Evolutionary conservation across 2,113 vertebrate species (phyloP).

Genomic region (Lycaon pictus): DNA sequence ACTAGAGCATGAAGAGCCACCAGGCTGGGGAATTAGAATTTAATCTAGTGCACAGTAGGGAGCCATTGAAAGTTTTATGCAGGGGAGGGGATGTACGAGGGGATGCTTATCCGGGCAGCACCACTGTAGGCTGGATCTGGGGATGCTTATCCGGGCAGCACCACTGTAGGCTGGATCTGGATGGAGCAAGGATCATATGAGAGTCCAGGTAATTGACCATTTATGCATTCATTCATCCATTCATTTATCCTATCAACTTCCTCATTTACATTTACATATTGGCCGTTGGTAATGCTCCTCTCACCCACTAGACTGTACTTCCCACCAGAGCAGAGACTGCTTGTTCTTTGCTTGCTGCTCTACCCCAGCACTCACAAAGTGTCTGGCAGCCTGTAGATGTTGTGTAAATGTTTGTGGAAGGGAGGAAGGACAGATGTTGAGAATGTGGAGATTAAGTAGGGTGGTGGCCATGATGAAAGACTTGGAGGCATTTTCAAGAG

Average conservation of each 20-base stretch:
- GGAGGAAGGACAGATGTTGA: not conserved
- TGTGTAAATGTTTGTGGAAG: not conserved
- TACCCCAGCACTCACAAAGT: accelerated
- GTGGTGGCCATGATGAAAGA: not conserved
- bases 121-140: not conserved
- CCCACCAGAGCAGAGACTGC: accelerated
- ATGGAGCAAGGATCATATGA: not conserved
- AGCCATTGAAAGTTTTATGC: not conserved
- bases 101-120: not conserved
- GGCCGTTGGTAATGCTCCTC: not conserved
- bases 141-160: not conserved
- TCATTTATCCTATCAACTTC: no score
- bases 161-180: not conserved
- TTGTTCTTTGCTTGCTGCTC: no score
- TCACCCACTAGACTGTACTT: accelerated
- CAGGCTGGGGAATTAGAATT: not conserved
- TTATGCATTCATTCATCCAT: not conserved
- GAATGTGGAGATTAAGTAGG: not conserved
- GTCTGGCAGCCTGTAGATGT: not conserved
- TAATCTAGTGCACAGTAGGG: not conserved
- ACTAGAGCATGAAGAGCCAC: not conserved
- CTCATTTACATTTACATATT: not conserved
- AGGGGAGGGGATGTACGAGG: not conserved
- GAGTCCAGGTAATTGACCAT: not conserved
- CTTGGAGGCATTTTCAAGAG: not conserved